Base-by-base conservation (phyloP, 2,888 invertebrate species). In the Brachypterus glaber region DNA sequence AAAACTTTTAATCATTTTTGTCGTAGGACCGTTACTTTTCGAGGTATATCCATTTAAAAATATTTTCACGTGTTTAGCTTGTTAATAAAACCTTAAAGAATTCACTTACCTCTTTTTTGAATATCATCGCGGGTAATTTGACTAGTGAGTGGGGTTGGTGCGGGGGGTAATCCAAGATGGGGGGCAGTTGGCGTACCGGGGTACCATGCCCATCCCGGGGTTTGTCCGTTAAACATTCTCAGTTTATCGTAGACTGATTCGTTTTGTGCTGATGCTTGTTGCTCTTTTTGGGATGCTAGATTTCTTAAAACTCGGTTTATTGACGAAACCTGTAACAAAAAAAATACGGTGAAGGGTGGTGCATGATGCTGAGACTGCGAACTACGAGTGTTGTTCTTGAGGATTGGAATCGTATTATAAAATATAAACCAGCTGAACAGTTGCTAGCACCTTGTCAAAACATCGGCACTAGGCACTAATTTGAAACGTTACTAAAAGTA, bases 241-340 rank as follows among this genome's bases (percentile, higher is more conserved):
- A 95, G 70, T 69, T 92, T 93, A 69, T 93, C 93, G 68, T 93
- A 93, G 31, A 90, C 89, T 47, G 87, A 86, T 68, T 93, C 92
- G 63, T 81, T 84, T 58, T 84, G 82, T 49, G 79, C 78, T 30
- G 77, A 77, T 30, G 82, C 80, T 54, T 89, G 88, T 66, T 90
- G 90, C 69, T 93, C 96, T 67, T 95, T 97, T 68, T 93, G 92
- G 34, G 92, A 89, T 16, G 95, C 92, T 56, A 97, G 74, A 70
- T 96, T 97, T 47, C 97, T 74, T 41, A 97, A 76, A 44, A 97
- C 97, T 54, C 97, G 83, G 74, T 97, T 97, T 68, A 97, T 97
- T 59, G 93, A 95, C 46, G 95, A 95, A 49, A 95, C 93, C 93
- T 95, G 75, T 21, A 70, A 66, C 41, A 48, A 59, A 50, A 46